Conservation (phyloP, 2,113 vertebrate genomes). For the Nycticebus coucang region DNA sequence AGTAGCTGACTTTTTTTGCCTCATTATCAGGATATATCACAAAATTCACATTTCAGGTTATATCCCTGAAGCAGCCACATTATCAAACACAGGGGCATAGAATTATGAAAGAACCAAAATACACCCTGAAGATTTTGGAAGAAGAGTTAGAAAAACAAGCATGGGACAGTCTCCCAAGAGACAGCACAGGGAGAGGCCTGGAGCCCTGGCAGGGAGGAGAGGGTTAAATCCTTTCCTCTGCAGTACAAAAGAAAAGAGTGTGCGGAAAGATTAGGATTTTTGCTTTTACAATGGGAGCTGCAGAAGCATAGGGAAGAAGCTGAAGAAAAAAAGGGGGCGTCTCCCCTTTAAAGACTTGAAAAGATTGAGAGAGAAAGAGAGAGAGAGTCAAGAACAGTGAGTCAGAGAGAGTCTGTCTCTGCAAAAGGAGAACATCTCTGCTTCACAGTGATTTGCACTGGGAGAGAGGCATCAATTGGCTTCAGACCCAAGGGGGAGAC, state of each 20-base stretch:
- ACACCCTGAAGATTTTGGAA: background rate
- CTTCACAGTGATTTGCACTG: slow-evolving; percentile 64
- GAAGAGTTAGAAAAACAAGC: slow-evolving; percentile 33
- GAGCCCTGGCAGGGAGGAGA: slow-evolving; percentile 72
- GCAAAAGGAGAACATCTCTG: slow-evolving; percentile 67
- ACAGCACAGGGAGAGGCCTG: slow-evolving; percentile 45
- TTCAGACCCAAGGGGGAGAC: slow-evolving; percentile 65
- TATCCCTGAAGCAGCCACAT: background rate
- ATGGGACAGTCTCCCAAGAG: slow-evolving; percentile 13
- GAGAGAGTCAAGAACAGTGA: slow-evolving; percentile 67
- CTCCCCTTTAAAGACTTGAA: slow-evolving; percentile 80
- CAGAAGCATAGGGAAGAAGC: slow-evolving; percentile 81
- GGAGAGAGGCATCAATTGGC: slow-evolving; percentile 65
- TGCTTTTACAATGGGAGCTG: slow-evolving; percentile 83
- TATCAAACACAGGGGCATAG: slow-evolving; percentile 8
- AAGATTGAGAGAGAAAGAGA: slow-evolving; percentile 72
- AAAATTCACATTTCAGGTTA: slow-evolving; percentile 55
- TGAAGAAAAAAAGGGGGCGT: slow-evolving; percentile 80
- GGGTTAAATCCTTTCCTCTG: slow-evolving; percentile 80
- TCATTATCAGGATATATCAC: background rate
- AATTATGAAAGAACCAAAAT: slow-evolving; percentile 42
- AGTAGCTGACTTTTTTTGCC: slow-evolving; percentile 12
- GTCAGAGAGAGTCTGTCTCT: slow-evolving; percentile 65
- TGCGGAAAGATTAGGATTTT: slow-evolving; percentile 84
- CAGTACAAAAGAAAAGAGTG: slow-evolving; percentile 83